Conservation (phyloP, 2,888 invertebrate genomes). For the Agonopterix subpropinquella region DNA sequence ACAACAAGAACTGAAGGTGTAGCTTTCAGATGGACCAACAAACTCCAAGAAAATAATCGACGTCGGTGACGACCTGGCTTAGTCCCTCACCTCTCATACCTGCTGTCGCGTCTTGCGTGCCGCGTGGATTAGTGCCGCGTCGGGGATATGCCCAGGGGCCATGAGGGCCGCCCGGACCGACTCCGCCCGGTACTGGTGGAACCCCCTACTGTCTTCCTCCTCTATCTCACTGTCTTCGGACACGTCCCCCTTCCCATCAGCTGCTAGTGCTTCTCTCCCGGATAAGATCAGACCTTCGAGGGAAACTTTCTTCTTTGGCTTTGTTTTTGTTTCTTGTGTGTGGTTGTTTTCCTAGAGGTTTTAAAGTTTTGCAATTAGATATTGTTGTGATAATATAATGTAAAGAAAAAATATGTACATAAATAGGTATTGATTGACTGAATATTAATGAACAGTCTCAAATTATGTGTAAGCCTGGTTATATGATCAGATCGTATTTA, state of each 20-base stretch:
- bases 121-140: constrained; percentile 98
- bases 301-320: constrained; percentile 53
- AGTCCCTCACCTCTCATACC: constrained; percentile 87
- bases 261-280: constrained; percentile 89
- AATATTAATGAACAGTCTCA: too few relatives aligned
- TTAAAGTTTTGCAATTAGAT: constrained; percentile 10
- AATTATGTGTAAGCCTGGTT: too few relatives aligned
- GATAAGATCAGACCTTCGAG: constrained; percentile 81
- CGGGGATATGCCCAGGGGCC: constrained; percentile 92
- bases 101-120: constrained; percentile 96
- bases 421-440: too few relatives aligned
- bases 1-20: too few relatives aligned
- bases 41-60: not conserved
- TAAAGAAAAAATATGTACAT: not conserved
- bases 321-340: constrained; percentile 20
- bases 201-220: constrained; percentile 56
- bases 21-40: not conserved
- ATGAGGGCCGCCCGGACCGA: constrained; percentile 87
- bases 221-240: constrained; percentile 73
- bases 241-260: constrained; percentile 81
- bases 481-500: too few relatives aligned
- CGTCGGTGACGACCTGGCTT: not conserved
- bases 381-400: constrained; percentile 1
- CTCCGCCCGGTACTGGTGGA: constrained; percentile 75
- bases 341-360: constrained; percentile 33